Base-by-base conservation (phyloP, 1,140 invertebrate species). In the Rhynchophorus ferrugineus region DNA sequence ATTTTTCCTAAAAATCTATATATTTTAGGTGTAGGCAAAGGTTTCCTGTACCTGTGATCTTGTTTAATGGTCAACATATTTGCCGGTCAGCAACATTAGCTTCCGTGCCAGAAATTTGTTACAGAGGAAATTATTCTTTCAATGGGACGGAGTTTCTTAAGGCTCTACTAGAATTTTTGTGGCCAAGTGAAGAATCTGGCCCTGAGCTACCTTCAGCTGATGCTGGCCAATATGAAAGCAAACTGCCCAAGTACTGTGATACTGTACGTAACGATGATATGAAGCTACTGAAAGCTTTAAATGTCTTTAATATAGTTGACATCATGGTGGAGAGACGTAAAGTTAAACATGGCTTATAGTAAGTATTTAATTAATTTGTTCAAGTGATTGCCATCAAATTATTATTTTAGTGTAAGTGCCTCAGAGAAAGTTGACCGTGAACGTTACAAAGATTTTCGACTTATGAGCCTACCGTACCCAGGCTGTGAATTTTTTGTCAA, bases 291-390 rank as follows among this genome's bases (percentile, higher is more conserved):
- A 85, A 86, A 67, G 73, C 75, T 2, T 75, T 89, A 18, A 82
- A 83, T 59, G 83, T 90, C 19, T 77, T 77, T 46, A 84, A 82
- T 35, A 91, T 91, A 51, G 80, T 87, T 56, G 87, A 91, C 69
- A 78, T 91, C 29, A 91, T 91, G 88, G 86, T 91, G 2, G 87
- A 91, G 68, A 89, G 89, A 65, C 88, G 89, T 59, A 91, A 91
- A 75, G 82, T 87, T 9, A 91, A 91, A 70, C 90, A 84, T 75
- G 82, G 84, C 45, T 70, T 91, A 67, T 81, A 85, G 87, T 89
- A 75, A 83, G 56, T 54, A 37, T 44, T 8, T 33, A 24, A 2
- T 16, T 20, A 13, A 9, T 3, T 6, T 9, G 21, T 51, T 44
- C 22, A 7, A 7, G 44, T 39, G 17, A 8, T 3, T 3, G 35